phyloP scores from a whole-genome alignment of 1,140 invertebrate species.

The Drosophila melanogaster region DNA sequence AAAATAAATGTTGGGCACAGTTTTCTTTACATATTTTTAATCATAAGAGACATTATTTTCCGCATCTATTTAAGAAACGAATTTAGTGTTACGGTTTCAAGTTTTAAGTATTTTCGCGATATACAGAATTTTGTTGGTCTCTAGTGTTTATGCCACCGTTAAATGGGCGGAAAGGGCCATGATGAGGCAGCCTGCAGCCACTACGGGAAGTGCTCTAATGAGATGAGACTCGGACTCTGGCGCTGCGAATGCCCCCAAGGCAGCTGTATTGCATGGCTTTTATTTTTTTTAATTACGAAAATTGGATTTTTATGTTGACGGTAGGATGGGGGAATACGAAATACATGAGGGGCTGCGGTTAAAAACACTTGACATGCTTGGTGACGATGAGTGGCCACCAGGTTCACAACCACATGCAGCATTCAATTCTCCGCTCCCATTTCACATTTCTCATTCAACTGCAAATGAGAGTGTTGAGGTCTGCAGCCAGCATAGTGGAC shows the following conservation, averaged over 20 bases:
- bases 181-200: slow-evolving; percentile 1
- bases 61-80: too few relatives aligned
- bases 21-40: too few relatives aligned
- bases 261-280: slow-evolving; percentile 48
- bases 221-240: slow-evolving; percentile 62
- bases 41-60: too few relatives aligned
- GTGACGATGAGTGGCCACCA: slow-evolving; percentile 56
- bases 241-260: slow-evolving; percentile 18
- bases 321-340: background rate
- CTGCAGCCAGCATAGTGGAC: slow-evolving; percentile 33
- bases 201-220: slow-evolving; percentile 67
- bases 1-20: too few relatives aligned
- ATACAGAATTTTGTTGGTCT: slow-evolving; percentile 22
- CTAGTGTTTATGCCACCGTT: slow-evolving; percentile 69
- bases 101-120: too few relatives aligned
- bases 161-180: slow-evolving; percentile 16
- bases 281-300: slow-evolving; percentile 83
- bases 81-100: too few relatives aligned
- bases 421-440: slow-evolving; percentile 12
- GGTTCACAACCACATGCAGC: slow-evolving; percentile 11
- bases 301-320: slow-evolving; percentile 78
- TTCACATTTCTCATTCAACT: slow-evolving; percentile 7
- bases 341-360: slow-evolving; percentile 2
- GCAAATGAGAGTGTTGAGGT: slow-evolving; percentile 39
- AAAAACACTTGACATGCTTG: slow-evolving; percentile 78